Percentiles rank a stretch among this genome's conserved stretches.
Evolutionary conservation across 2,797 vertebrate genomes (phyloP).

Genomic region (Rhabdophis nuchalis): DNA sequence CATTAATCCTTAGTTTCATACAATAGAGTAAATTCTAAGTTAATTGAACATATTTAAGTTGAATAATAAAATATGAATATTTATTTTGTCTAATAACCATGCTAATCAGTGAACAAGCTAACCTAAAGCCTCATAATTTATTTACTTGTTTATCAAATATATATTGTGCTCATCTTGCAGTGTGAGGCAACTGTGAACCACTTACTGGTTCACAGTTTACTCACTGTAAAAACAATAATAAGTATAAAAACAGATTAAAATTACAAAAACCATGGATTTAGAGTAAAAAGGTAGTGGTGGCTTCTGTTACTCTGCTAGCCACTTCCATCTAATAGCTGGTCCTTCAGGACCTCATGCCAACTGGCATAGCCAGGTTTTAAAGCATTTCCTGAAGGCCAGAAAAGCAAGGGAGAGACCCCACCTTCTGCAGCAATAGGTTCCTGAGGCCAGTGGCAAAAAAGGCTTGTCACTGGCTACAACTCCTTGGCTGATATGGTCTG

Average conservation of each 20-base stretch:
- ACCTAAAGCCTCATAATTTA: not conserved
- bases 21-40: not conserved
- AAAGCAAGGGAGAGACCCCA: not conserved
- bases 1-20: not conserved
- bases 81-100: not conserved
- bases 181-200: not conserved
- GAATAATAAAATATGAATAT: not conserved
- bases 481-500: not conserved
- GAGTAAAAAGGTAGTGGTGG: not conserved
- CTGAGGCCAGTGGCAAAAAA: not conserved
- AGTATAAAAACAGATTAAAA: not conserved
- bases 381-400: not conserved
- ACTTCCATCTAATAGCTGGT: not conserved
- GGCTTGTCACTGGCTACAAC: not conserved
- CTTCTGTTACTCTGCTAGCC: not conserved
- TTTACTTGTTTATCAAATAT: not conserved
- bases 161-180: not conserved
- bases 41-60: not conserved
- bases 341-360: not conserved
- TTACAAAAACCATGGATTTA: not conserved
- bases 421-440: not conserved
- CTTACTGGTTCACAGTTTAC: too few species aligned
- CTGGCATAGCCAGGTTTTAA: not conserved
- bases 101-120: not conserved
- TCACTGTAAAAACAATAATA: not conserved